phyloP scores from a whole-genome alignment of 2,797 vertebrate genomes.

The Hipposideros larvatus region DNA sequence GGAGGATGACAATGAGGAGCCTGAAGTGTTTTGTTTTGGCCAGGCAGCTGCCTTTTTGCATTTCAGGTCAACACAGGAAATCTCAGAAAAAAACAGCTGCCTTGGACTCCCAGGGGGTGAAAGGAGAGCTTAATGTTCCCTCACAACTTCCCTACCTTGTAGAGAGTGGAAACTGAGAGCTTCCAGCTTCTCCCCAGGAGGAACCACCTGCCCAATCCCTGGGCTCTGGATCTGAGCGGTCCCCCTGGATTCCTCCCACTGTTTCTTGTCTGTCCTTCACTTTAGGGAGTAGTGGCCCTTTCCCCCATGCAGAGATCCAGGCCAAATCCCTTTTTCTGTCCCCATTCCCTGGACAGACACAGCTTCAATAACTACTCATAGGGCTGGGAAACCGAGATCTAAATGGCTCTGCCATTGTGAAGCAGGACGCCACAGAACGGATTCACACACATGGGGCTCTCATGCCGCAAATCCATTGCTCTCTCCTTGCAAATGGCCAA shows the following conservation, averaged over 20 bases:
- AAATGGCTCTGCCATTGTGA: neutral
- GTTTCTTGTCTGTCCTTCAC: neutral
- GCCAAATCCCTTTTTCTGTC: constrained; percentile 1
- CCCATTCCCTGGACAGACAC: neutral
- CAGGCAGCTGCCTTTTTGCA: neutral
- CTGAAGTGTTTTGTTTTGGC: neutral
- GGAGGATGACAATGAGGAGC: neutral
- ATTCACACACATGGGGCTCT: neutral
- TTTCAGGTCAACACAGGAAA: neutral
- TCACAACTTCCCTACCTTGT: neutral
- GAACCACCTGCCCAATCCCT: neutral
- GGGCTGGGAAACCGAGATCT: neutral
- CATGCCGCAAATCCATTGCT: neutral
- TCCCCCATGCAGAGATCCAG: neutral
- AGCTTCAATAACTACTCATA: neutral
- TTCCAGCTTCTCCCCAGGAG: neutral
- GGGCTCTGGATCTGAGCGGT: neutral
- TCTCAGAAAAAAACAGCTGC: neutral
- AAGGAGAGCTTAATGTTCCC: neutral
- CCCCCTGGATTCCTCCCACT: neutral
- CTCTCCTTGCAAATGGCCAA: neutral
- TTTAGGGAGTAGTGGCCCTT: neutral
- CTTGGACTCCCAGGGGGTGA: neutral
- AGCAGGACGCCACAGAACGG: neutral
- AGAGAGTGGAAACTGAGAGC: no score